Percentiles rank a stretch among this genome's conserved stretches.
Conservation (phyloP, 2,888 invertebrate genomes). For the Drosophila bunnanda region DNA sequence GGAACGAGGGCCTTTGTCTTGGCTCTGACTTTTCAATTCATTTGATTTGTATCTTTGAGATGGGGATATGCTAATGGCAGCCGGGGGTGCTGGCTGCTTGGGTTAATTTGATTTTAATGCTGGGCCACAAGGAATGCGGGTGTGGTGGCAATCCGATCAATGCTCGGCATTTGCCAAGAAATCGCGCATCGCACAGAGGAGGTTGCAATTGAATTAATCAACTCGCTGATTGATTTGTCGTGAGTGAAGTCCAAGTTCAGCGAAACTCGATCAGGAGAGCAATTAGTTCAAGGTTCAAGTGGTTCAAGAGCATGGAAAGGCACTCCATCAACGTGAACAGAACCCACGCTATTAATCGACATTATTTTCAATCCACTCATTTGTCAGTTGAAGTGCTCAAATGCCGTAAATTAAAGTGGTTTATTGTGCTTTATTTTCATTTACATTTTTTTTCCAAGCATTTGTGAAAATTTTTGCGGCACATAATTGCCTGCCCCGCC, state of each 20-base stretch:
- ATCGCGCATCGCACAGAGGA: conserved; percentile 11
- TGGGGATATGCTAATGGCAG: conserved; percentile 24
- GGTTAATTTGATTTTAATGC: conserved; percentile 42
- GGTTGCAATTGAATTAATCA: conserved; percentile 37
- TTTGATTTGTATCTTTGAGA: conserved; percentile 39
- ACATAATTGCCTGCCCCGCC: conserved; percentile 40
- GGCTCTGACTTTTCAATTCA: conserved; percentile 32
- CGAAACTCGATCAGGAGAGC: conserved; percentile 3
- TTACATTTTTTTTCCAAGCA: conserved; percentile 11
- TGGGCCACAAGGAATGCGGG: conserved; percentile 20
- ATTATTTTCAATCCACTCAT: conserved; percentile 19
- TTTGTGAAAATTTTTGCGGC: conserved; percentile 25
- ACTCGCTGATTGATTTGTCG: conserved; percentile 28
- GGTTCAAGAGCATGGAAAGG: conserved; percentile 11
- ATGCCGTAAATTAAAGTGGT: conserved; percentile 25
- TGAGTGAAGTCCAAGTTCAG: conserved; percentile 27
- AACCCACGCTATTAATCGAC: conserved; percentile 20
- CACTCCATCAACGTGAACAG: not conserved
- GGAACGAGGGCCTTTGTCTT: conserved; percentile 16
- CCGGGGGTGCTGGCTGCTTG: conserved; percentile 14
- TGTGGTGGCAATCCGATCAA: conserved; percentile 32
- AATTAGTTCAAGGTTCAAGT: conserved; percentile 27
- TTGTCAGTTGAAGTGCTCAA: conserved; percentile 31
- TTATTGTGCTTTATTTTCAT: conserved; percentile 29
- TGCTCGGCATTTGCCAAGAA: conserved; percentile 26